Base-by-base conservation (phyloP, 2,113 vertebrate species). In the Semicossyphus pulcher region DNA sequence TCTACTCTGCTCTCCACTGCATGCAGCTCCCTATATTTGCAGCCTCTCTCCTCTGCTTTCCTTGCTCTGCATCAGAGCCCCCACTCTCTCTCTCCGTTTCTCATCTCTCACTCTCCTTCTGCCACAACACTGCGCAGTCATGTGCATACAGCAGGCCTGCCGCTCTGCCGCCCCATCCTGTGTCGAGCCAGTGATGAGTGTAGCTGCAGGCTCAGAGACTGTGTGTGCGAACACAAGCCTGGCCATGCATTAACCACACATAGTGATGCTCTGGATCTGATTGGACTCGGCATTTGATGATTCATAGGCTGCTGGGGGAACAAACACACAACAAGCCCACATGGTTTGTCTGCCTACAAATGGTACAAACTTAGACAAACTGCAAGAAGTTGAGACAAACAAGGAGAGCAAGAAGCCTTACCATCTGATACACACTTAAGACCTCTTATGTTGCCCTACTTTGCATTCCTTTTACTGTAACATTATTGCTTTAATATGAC, bases 91-190 rank as follows among this genome's bases (percentile, higher is more conserved):
- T 41, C 31, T 65, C 42, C 4, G 11, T 66, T 73, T 84, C 69
- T 83, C 81, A 79, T 86, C 84, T 78, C 89, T 90, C 80, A 49
- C 83, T 86, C 87, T 85, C 72, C 62, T 74, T 83, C 80, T 80
- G 59, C 74, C 84, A 84, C 49, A 78, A 65, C 71, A 60, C 76
- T 89, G 85, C 61, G 58, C 86, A 89, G 85, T 90, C 86, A 91
- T 92, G 87, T 89, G 90, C 39, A 89, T 66, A 74, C 65, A 81
- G 65, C 68, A 71, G 72, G 80, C 57, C 84, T 74, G 79, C 83
- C 25, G 32, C 78, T 82, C 76, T 68, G 48, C 72, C 70, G 72
- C 39, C 64, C 73, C 36, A 53, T 80, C 54, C 84, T 57, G 44
- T 34, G 48, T 31, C 81, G n/a, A n/a, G 81, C 69, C 76, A 83